A percentile compares a stretch with the other conserved stretches of the same genome.
Conservation (phyloP, 2,888 invertebrate genomes). For the Pachycephus smyrnensis region DNA sequence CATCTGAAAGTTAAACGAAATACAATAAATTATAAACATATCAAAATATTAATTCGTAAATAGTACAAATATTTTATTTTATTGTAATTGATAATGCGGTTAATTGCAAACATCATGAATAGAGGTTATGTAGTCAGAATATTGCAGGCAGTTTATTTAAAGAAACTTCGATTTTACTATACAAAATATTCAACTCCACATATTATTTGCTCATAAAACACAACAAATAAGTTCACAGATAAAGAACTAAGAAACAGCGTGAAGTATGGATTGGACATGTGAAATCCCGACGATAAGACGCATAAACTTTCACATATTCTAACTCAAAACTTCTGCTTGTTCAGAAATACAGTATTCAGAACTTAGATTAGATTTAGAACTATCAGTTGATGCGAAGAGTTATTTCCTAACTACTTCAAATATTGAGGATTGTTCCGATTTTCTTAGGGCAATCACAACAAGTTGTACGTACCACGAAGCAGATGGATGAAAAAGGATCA, state of each 20-base stretch:
- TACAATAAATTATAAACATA: not conserved
- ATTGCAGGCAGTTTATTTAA: not conserved
- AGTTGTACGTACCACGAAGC: conserved; percentile 52
- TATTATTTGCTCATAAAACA: too few species aligned
- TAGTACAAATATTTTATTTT: not conserved
- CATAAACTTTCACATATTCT: conserved; percentile 12
- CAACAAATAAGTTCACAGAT: too few species aligned
- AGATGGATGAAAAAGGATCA: conserved; percentile 41
- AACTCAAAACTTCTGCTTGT: not conserved
- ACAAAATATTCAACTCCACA: too few species aligned
- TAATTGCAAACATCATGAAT: not conserved
- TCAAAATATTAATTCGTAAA: not conserved
- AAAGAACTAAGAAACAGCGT: conserved; percentile 12
- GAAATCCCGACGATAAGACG: conserved; percentile 10
- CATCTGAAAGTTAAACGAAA: conserved; percentile 70
- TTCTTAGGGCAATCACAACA: conserved; percentile 31
- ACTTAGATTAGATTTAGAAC: conserved; percentile 10
- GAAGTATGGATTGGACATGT: conserved; percentile 9
- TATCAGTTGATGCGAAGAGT: conserved; percentile 9
- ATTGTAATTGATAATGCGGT: too few species aligned
- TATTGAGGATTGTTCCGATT: conserved; percentile 50
- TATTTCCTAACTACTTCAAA: conserved; percentile 23
- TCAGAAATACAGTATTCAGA: conserved; percentile 43
- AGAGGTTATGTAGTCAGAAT: not conserved
- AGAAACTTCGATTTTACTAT: not conserved